Conservation (phyloP, 2,888 invertebrate species). For the Melikaiella ostensackeni region DNA sequence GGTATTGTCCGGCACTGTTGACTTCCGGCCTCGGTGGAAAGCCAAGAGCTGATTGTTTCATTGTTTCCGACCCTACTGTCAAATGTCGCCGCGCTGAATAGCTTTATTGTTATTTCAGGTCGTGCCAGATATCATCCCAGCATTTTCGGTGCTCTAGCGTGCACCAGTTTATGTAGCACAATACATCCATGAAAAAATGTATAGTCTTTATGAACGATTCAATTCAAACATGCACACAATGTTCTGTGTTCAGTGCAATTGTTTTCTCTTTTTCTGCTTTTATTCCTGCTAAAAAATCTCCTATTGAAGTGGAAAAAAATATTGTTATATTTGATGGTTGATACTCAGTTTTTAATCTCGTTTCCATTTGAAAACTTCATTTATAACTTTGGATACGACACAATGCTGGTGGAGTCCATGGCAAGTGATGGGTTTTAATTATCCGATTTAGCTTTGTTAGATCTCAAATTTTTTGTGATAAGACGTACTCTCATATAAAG, state of each 20-base stretch:
- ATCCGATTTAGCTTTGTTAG: too few species aligned
- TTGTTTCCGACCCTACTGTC: constrained; percentile 75
- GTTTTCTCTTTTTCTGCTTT: constrained; percentile 38
- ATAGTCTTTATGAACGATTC: constrained; percentile 24
- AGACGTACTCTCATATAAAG: too few species aligned
- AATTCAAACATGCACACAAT: constrained; percentile 50
- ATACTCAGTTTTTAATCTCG: not conserved
- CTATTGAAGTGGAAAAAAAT: too few species aligned
- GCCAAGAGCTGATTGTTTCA: constrained; percentile 73
- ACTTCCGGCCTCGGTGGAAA: constrained; percentile 68
- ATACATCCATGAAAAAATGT: constrained; percentile 9
- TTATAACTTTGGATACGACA: not conserved
- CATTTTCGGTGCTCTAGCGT: constrained; percentile 46
- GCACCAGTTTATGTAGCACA: constrained; percentile 26
- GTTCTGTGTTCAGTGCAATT: constrained; percentile 45
- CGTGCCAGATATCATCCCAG: constrained; percentile 64
- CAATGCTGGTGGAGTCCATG: too few species aligned
- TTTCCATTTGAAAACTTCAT: not conserved
- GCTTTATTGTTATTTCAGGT: constrained; percentile 72
- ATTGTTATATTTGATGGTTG: not conserved
- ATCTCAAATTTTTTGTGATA: too few species aligned
- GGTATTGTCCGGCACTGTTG: constrained; percentile 73
- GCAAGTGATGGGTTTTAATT: too few species aligned
- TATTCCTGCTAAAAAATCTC: too few species aligned
- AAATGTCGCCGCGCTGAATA: constrained; percentile 71